Percentiles rank a stretch among this genome's conserved stretches.
Evolutionary conservation across 2,113 vertebrate genomes (phyloP).

Genomic region (Laticauda colubrina): DNA sequence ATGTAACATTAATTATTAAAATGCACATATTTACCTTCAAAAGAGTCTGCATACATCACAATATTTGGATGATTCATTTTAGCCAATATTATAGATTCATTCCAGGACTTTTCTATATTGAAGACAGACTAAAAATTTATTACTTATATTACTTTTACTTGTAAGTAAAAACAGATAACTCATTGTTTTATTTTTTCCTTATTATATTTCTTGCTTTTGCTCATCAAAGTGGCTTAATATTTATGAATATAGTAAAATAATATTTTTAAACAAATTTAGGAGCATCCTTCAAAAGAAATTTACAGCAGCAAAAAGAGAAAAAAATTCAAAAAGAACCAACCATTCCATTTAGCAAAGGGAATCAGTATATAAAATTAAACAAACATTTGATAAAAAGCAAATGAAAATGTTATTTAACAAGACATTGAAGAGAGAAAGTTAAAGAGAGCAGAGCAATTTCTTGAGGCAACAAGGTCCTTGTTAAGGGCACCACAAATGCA

Average conservation of each 20-base stretch:
- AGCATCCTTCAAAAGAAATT: background rate
- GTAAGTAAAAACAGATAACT: conserved; percentile 20
- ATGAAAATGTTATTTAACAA: background rate
- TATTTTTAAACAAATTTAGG: background rate
- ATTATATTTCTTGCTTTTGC: background rate
- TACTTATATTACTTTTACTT: background rate
- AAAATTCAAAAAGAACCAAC: background rate
- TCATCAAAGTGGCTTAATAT: background rate
- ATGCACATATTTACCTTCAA: conserved; percentile 79
- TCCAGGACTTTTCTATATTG: conserved; percentile 71
- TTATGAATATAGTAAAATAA: background rate
- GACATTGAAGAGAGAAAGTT: background rate
- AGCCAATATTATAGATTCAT: conserved; percentile 84
- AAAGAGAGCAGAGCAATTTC: background rate
- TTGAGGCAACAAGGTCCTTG: background rate
- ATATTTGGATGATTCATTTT: conserved; percentile 90
- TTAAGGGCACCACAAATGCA: background rate
- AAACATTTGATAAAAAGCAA: background rate
- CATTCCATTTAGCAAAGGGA: background rate
- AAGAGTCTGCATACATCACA: conserved; percentile 84
- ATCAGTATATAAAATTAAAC: background rate
- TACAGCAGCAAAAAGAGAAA: background rate
- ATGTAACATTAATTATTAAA: background rate
- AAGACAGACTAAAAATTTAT: conserved; percentile 71
- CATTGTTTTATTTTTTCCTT: background rate